Conservation (phyloP, 2,888 invertebrate species). For the Eubasilissa splendida region DNA sequence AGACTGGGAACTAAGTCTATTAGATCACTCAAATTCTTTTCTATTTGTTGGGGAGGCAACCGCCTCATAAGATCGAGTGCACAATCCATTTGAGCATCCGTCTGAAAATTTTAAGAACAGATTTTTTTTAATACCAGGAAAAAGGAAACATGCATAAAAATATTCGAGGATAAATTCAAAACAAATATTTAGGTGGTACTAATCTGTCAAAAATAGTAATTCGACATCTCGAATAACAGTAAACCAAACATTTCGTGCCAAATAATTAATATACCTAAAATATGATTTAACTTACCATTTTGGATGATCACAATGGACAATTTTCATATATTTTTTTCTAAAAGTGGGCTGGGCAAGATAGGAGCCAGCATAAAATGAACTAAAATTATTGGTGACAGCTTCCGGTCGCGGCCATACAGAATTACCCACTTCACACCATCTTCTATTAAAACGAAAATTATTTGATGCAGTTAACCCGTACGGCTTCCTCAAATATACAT, state of each 20-base stretch:
- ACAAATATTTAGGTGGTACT: slow-evolving; percentile 46
- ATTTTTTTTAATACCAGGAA: slow-evolving; percentile 2
- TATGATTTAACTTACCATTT: slow-evolving; percentile 47
- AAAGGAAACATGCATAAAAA: not conserved
- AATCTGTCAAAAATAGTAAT: slow-evolving; percentile 39
- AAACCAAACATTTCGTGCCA: slow-evolving; percentile 5
- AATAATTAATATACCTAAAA: slow-evolving; percentile 11
- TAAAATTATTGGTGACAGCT: slow-evolving; percentile 53
- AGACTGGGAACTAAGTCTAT: slow-evolving; percentile 96
- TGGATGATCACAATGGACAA: slow-evolving; percentile 47
- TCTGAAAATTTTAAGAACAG: slow-evolving; percentile 73
- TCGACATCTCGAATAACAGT: slow-evolving; percentile 8
- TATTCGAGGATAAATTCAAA: slow-evolving; percentile 17
- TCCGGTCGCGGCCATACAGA: slow-evolving; percentile 48
- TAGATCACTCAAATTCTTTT: slow-evolving; percentile 97
- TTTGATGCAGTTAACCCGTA: not conserved
- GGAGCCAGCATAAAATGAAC: slow-evolving; percentile 45
- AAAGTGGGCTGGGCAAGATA: slow-evolving; percentile 55
- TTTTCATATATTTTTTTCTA: slow-evolving; percentile 40
- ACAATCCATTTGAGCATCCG: slow-evolving; percentile 98
- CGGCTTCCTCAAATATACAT: slow-evolving; percentile 21
- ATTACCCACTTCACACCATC: not conserved
- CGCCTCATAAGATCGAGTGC: slow-evolving; percentile 99
- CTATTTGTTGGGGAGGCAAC: slow-evolving; percentile 98
- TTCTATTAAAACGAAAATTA: slow-evolving; percentile 9